Evolutionary conservation across 1,140 invertebrate species (phyloP), one percentile per base, ranked within the genome.

Genomic region (Listronotus bonariensis): DNA sequence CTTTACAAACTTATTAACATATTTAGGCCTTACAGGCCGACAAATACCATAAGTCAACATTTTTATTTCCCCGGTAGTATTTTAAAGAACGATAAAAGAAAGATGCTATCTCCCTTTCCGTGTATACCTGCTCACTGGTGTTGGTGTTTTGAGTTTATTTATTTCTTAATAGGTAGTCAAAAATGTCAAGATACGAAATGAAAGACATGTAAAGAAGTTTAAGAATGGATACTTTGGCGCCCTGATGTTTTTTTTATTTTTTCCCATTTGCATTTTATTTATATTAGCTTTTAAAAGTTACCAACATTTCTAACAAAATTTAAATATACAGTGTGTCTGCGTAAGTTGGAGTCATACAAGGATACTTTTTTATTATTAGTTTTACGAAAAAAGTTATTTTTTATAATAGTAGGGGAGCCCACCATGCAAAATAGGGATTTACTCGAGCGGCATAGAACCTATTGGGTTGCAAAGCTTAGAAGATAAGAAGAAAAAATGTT

Each of bases 141-240:
- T 58, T 58, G 55, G 55, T 36, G 55, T 58, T 8, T 36, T 26
- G 8, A 58, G 42, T 58, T 58, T 58, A 58, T 58, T 58, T 58
- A 58, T 58, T 58, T 58, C 55, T 58, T 58, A 58, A 58, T 58
- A 58, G 55, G 55, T 48, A 58, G 43, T 58, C 55, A 58, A 58
- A 58, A 58, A 58, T 20, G 55, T 58, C 55, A 41, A 58, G 55
- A 58, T 58, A 34, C 38, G 49, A 34, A 52, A 52, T 36, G 55
- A 58, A 36, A 46, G 55, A 48, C 55, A 52, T 38, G 49, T 52
- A 36, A 52, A 52, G n/a, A 31, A 45, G 42, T 45, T 18, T 36
- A 1, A 48, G 31, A 38, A 14, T 52, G 49, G 49, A 52, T 38
- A 6, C 26, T 52, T 52, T 52, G 49, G 49, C 49, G 43, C 43